Evolutionary conservation across 2,113 vertebrate genomes (phyloP).

Genomic region (Engraulis encrasicolus): DNA sequence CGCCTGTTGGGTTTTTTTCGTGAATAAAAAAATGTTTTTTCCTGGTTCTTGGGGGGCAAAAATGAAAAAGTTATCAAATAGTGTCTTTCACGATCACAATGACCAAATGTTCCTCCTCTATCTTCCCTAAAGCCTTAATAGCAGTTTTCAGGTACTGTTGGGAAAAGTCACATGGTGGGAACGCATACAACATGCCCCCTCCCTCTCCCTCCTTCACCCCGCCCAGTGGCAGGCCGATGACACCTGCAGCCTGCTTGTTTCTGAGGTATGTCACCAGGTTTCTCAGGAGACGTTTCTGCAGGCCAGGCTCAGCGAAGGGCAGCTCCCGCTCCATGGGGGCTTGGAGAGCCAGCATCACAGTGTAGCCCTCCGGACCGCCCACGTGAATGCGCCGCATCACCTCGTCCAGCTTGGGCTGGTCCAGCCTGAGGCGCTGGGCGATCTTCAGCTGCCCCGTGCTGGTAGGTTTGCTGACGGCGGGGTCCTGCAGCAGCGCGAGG

Average conservation of each 20-base stretch:
- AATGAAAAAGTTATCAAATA: slow-evolving; percentile 81
- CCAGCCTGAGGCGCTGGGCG: slow-evolving; percentile 93
- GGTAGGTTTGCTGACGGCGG: slow-evolving; percentile 69
- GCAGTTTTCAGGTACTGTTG: slow-evolving; percentile 95
- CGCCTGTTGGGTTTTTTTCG: not conserved
- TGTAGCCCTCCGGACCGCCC: slow-evolving; percentile 89
- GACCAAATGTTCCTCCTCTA: slow-evolving; percentile 97
- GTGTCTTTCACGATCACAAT: slow-evolving; percentile 93
- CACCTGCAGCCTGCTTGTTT: slow-evolving; percentile 97
- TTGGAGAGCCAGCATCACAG: slow-evolving; percentile 91
- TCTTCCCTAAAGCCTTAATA: slow-evolving; percentile 88
- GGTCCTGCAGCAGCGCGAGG: slow-evolving; percentile 83
- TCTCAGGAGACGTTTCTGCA: slow-evolving; percentile 94
- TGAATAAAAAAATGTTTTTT: too few species aligned
- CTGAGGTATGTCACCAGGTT: slow-evolving; percentile 98
- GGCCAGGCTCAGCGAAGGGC: slow-evolving; percentile 81
- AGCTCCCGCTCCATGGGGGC: slow-evolving; percentile 75
- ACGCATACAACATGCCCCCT: slow-evolving; percentile 95
- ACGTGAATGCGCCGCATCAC: slow-evolving; percentile 91
- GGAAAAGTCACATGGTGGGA: slow-evolving; percentile 94
- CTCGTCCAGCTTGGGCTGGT: slow-evolving; percentile 96
- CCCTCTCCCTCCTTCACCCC: slow-evolving; percentile 85
- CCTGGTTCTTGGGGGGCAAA: too few species aligned
- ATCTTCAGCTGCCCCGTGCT: slow-evolving; percentile 93
- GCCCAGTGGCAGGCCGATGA: slow-evolving; percentile 92